These are phyloP conservation scores for Caenorhabditis sulstoni DNA, from an alignment of 2,888 invertebrate genomes.

Conservation along the genomic window DNA sequence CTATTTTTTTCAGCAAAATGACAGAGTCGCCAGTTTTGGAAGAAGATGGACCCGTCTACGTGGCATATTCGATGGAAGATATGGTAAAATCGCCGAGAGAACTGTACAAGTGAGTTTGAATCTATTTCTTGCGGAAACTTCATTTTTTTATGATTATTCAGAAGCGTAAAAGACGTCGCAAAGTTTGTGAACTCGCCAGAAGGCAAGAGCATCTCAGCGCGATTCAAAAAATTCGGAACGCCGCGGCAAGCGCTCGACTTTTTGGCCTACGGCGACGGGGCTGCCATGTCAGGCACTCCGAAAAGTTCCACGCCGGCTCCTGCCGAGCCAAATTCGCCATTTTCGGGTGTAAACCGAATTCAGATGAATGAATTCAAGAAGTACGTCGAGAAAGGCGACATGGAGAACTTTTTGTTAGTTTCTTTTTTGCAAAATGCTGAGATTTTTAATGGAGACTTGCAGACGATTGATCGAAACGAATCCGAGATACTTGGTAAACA, in stretches of 20 bases:
- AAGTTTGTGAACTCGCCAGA: slow-evolving; percentile 71
- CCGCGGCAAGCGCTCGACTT: slow-evolving; percentile 61
- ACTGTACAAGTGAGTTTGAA: slow-evolving; percentile 53
- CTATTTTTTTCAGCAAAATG: slow-evolving; percentile 35
- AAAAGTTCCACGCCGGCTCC: background rate
- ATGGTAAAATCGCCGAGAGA: slow-evolving; percentile 61
- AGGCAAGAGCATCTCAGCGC: slow-evolving; percentile 58
- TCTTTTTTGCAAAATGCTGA: background rate
- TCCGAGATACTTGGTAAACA: slow-evolving; percentile 68
- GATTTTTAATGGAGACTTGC: slow-evolving; percentile 34
- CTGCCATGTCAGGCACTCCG: slow-evolving; percentile 6
- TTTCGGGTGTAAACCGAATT: slow-evolving; percentile 53
- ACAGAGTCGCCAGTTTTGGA: slow-evolving; percentile 8
- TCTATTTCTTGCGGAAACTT: background rate
- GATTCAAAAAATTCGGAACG: slow-evolving; percentile 67
- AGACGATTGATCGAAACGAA: slow-evolving; percentile 54
- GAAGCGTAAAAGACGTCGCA: slow-evolving; percentile 63
- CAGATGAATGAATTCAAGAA: slow-evolving; percentile 65
- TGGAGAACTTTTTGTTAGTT: slow-evolving; percentile 58
- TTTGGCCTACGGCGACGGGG: slow-evolving; percentile 36
- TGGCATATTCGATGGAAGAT: slow-evolving; percentile 55
- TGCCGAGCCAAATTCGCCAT: slow-evolving; percentile 57
- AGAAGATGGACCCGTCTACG: slow-evolving; percentile 55
- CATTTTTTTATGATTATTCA: slow-evolving; percentile 20
- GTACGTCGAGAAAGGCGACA: slow-evolving; percentile 58